phyloP scores from a whole-genome alignment of 2,113 vertebrate species.

The Procavia capensis region DNA sequence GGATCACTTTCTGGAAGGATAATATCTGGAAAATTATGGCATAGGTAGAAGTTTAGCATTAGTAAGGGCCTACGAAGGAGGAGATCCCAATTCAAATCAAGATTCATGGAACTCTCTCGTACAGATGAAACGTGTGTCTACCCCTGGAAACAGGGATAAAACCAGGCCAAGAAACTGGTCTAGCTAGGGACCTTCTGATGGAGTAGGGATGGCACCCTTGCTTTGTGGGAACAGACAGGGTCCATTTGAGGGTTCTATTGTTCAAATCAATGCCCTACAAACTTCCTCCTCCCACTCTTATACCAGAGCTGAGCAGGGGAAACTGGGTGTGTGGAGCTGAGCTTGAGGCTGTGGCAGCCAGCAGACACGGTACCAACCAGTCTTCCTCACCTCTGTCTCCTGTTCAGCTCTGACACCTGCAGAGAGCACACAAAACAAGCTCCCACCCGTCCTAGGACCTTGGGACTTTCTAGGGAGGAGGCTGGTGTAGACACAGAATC shows the following conservation, averaged over 20 bases:
- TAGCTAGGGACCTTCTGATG: background rate
- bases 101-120: background rate
- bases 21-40: background rate
- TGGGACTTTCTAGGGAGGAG: background rate
- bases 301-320: background rate
- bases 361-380: background rate
- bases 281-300: background rate
- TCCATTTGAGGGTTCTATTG: slow-evolving; percentile 45
- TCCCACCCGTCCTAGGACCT: background rate
- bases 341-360: background rate
- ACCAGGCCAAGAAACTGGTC: background rate
- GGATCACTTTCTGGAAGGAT: slow-evolving; percentile 14
- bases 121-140: background rate
- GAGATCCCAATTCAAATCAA: background rate
- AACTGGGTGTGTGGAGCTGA: background rate
- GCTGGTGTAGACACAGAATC: background rate
- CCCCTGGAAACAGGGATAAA: background rate
- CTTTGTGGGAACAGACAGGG: background rate
- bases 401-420: background rate
- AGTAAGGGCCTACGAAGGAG: background rate
- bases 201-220: too few species aligned
- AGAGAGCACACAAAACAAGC: slow-evolving; percentile 69
- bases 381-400: background rate
- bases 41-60: background rate
- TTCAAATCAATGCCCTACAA: slow-evolving; percentile 5